phyloP scores from a whole-genome alignment of 2,888 invertebrate genomes.

The Arge pagana region DNA sequence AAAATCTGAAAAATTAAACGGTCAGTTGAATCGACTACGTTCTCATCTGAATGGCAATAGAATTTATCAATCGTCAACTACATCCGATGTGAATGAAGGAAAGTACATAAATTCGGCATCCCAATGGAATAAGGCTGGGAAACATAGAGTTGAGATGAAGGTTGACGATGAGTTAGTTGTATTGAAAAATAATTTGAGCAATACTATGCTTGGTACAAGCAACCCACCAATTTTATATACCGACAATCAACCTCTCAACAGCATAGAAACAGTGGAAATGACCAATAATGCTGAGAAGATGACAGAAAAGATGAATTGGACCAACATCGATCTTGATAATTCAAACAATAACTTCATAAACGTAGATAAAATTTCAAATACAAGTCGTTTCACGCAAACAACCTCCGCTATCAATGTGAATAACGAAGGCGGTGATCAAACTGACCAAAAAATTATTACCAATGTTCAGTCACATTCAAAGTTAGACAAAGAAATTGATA shows the following conservation, averaged over 20 bases:
- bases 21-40: conserved; percentile 35
- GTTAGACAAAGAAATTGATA: not conserved
- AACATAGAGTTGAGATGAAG: not conserved
- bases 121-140: not conserved
- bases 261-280: no score
- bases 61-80: conserved; percentile 13
- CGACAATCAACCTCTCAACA: no score
- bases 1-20: conserved; percentile 41
- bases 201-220: not conserved
- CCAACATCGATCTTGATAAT: no score
- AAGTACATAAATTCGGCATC: not conserved
- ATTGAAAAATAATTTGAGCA: not conserved
- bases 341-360: not conserved
- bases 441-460: not conserved
- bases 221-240: no score
- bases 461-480: not conserved
- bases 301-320: no score
- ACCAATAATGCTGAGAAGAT: no score
- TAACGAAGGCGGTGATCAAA: not conserved
- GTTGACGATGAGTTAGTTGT: not conserved
- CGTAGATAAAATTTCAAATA: not conserved
- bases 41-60: conserved; percentile 4
- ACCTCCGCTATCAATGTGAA: conserved; percentile 1
- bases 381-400: conserved; percentile 8
- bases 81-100: not conserved